Conservation (phyloP, 2,888 invertebrate genomes). For the Diarsia mendica region DNA sequence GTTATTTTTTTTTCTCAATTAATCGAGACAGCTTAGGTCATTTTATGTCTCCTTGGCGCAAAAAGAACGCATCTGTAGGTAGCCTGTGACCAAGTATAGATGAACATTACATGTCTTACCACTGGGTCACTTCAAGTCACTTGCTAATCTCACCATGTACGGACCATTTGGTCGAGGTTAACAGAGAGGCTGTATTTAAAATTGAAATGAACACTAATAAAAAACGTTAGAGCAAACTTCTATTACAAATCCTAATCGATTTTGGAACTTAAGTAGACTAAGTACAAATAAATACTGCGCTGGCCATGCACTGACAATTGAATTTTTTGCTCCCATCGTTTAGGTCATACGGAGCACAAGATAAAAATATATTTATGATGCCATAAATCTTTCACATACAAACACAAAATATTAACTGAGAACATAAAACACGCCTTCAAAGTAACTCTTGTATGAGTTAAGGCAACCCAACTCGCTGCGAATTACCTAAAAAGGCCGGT, state of each 20-base stretch:
- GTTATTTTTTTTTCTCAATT: slow-evolving; percentile 15
- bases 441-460: slow-evolving; percentile 66
- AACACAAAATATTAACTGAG: slow-evolving; percentile 67
- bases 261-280: not conserved
- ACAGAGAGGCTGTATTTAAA: slow-evolving; percentile 38
- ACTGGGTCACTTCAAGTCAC: slow-evolving; percentile 60
- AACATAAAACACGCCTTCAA: slow-evolving; percentile 73
- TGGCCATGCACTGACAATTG: slow-evolving; percentile 9
- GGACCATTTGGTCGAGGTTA: slow-evolving; percentile 55
- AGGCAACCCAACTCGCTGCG: slow-evolving; percentile 68
- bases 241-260: slow-evolving; percentile 3
- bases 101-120: slow-evolving; percentile 36
- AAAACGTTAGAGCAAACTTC: not conserved
- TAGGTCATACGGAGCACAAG: slow-evolving; percentile 24
- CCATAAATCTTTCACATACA: slow-evolving; percentile 72
- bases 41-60: slow-evolving; percentile 46
- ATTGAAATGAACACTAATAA: slow-evolving; percentile 30
- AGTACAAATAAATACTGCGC: not conserved
- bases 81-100: slow-evolving; percentile 55
- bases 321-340: slow-evolving; percentile 23
- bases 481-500: slow-evolving; percentile 80
- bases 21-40: slow-evolving; percentile 50
- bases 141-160: slow-evolving; percentile 54
- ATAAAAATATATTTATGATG: slow-evolving; percentile 34
- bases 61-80: slow-evolving; percentile 50